These are phyloP conservation scores for Laticauda laticaudata DNA, from an alignment of 2,113 vertebrate genomes.

Conservation along the genomic window DNA sequence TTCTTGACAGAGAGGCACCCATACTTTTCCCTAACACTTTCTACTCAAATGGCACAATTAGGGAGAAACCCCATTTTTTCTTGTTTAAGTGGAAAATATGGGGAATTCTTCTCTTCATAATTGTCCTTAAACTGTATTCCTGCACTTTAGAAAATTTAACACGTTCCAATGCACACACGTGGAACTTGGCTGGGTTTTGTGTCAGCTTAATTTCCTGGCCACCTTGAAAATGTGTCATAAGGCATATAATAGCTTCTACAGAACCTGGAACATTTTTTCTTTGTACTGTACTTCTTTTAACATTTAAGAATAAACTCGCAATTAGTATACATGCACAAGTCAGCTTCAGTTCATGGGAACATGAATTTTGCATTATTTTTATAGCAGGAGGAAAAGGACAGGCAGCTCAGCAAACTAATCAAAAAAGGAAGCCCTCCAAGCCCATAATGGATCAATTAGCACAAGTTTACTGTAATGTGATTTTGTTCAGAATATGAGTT, in stretches of 20 bases:
- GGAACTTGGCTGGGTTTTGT: neutral
- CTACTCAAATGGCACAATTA: neutral
- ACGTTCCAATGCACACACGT: neutral
- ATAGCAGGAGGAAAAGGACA: neutral
- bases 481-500: constrained; percentile 43
- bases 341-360: constrained; percentile 47
- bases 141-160: neutral
- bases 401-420: constrained; percentile 29
- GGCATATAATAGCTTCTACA: neutral
- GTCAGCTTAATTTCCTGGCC: neutral
- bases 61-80: neutral
- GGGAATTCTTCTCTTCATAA: neutral
- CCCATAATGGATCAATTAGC: constrained; percentile 50
- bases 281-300: neutral
- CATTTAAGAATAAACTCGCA: constrained; percentile 7
- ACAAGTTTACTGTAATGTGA: constrained; percentile 37
- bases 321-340: constrained; percentile 38
- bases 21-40: no score
- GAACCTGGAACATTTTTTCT: constrained; percentile 35
- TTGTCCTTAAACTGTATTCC: neutral
- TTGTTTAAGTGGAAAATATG: neutral
- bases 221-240: neutral
- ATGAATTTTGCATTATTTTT: constrained; percentile 31
- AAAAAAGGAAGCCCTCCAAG: neutral
- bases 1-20: neutral